Conservation (phyloP, 2,113 vertebrate genomes). For the Thunnus maccoyii region DNA sequence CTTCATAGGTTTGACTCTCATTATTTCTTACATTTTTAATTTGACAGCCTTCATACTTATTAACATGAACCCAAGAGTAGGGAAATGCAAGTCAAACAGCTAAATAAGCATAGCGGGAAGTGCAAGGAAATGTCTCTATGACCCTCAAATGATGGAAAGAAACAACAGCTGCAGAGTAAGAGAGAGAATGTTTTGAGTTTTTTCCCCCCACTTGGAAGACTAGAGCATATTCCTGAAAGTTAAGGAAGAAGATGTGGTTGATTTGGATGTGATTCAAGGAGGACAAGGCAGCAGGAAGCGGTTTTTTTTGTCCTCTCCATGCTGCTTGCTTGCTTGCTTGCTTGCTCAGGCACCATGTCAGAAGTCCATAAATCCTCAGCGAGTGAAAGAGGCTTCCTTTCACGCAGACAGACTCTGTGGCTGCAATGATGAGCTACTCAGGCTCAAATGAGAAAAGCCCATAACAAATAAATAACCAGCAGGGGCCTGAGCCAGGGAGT, state of each 20-base stretch:
- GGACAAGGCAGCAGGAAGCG: slow-evolving; percentile 1
- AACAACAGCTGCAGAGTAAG: neutral
- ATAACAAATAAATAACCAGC: slow-evolving; percentile 79
- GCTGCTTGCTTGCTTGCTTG: slow-evolving; percentile 1
- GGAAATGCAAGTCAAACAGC: neutral
- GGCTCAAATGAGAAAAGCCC: slow-evolving; percentile 74
- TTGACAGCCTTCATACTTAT: slow-evolving; percentile 38
- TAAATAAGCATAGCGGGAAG: neutral
- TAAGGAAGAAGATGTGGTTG: neutral
- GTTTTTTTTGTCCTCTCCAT: slow-evolving; percentile 20
- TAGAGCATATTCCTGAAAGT: neutral
- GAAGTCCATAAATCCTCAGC: slow-evolving; percentile 75
- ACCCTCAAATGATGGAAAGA: neutral
- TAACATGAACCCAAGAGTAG: slow-evolving; percentile 11
- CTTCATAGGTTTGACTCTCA: slow-evolving; percentile 38
- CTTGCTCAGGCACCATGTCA: slow-evolving; percentile 46
- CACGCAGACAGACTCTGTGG: slow-evolving; percentile 43
- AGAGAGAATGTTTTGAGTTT: neutral
- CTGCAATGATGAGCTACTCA: slow-evolving; percentile 73
- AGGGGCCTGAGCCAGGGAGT: slow-evolving; percentile 42
- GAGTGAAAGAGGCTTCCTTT: slow-evolving; percentile 46
- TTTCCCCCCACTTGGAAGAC: neutral
- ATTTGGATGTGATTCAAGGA: slow-evolving; percentile 9
- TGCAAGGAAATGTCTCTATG: neutral
- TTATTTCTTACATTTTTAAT: slow-evolving; percentile 58